Base-by-base conservation (phyloP, 2,888 invertebrate species). In the Steromphala cineraria region DNA sequence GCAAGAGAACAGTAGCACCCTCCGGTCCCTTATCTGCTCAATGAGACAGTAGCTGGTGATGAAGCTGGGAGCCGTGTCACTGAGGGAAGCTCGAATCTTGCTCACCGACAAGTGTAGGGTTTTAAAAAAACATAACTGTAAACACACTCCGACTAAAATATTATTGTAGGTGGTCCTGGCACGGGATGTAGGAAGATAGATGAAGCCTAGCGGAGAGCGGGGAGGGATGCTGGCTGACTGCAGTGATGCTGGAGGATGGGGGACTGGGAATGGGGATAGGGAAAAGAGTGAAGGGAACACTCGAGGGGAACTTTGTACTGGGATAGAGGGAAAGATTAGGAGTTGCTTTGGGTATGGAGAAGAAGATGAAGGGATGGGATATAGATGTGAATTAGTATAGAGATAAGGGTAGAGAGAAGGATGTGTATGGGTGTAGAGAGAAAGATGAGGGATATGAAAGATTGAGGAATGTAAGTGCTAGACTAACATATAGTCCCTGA, bases 51-150 rank as follows among this genome's bases (percentile, higher is more conserved):
- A 36, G 36, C 56, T 19, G 8, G 24, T 24, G 62, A 62, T 36
- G 19, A 19, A 36, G 31, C 19, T 19, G 17, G 19, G 17, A 67
- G 31, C 19, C 10, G n/a, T 40, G 36, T 71, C 40, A 36, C 36
- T 40, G 71, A 71, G 36, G 36, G 71, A 71, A 36, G 71, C 31
- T 71, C 71, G 19, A 36, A 36, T 71, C 71, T 71, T 71, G 31
- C 71, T 71, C 71, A 71, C 71, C n/a, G 71, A 71, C 71, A 71
- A 71, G 71, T 71, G 71, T 71, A 71, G 71, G 36, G 71, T 71
- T 71, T 71, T 71, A 71, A 71, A 71, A 71, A 71, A 71, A 71
- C 71, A 71, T 71, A 71, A 71, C 71, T 71, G 71, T 71, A 71
- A 71, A 71, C 71, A 71, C 71, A 71, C 71, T 31, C 62, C 71